Evolutionary conservation across 2,113 vertebrate genomes (phyloP), one percentile per base, ranked within the genome.

Genomic region (Mormoops blainvillei): DNA sequence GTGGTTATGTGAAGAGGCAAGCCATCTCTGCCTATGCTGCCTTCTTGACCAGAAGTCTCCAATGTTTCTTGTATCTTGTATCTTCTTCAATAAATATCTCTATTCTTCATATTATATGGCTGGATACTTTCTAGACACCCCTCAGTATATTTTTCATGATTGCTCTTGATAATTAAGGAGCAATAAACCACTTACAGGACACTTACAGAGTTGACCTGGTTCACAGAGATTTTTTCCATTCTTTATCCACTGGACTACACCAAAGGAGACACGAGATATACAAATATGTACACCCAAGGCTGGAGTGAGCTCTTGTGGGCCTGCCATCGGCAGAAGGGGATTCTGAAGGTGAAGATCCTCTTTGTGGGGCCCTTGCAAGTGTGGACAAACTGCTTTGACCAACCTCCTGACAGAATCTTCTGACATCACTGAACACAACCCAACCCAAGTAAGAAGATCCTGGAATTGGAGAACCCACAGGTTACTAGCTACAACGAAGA

Each of bases 371-470:
- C 33, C 33, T 58, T 78, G 19, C 48, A 97, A 99, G 99, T 98
- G 99, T 84, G 99, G 99, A 15, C 99, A 99, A 98, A 99, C 99
- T 0, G 98, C 99, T 83, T 90, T 99, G 95, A 98, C 99, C 5
- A 99, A 99, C 98, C 99, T 99, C 80, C 98, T 99, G 45, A 99
- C 99, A 0, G 99, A 99, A 95, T 98, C 98, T 81, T 98, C 97
- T 0, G 99, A 99, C 94, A 98, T 99, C 45, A 98, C 99, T 4
- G 99, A 99, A 94, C 99, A 99, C 96, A 99, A 98, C 94, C 99
- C 99, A 0, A 99, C 99, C 0, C 99, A 99, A 91, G 99, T 99
- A 85, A 99, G 28, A 99, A 99, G 98, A 99, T 99, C 96, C 98
- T 99, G 96, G 99, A 99, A 96, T 99, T 99, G 91, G 99, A 99